Percentiles rank a stretch among this genome's conserved stretches.
phyloP scores from a whole-genome alignment of 2,888 invertebrate genomes.

The Portevinia maculata region DNA sequence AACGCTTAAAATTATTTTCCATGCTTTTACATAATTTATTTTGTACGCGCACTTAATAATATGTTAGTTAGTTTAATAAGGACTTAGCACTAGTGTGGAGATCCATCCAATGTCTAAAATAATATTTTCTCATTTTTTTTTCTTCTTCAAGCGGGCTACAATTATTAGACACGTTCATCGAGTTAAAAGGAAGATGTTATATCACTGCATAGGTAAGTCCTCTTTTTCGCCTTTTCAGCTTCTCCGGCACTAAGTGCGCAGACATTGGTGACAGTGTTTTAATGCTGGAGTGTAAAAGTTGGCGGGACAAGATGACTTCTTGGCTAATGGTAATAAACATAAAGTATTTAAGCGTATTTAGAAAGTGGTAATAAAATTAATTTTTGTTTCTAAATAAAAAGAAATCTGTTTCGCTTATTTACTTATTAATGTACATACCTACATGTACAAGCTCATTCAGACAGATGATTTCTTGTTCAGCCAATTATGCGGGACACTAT shows the following conservation, averaged over 20 bases:
- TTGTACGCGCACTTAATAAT: slow-evolving; percentile 15
- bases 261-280: slow-evolving; percentile 17
- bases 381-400: no score
- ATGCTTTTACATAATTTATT: slow-evolving; percentile 6
- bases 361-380: slow-evolving; percentile 14
- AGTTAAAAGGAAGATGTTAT: slow-evolving; percentile 52
- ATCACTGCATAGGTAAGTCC: slow-evolving; percentile 55
- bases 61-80: slow-evolving; percentile 23
- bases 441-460: neutral
- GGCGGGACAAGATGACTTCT: slow-evolving; percentile 14
- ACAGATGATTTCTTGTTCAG: no score
- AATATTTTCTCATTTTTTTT: slow-evolving; percentile 58
- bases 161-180: slow-evolving; percentile 43
- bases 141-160: slow-evolving; percentile 67
- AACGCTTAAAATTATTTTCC: neutral
- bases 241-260: slow-evolving; percentile 17
- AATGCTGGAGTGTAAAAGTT: slow-evolving; percentile 21
- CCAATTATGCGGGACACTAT: no score
- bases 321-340: slow-evolving; percentile 26
- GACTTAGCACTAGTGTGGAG: slow-evolving; percentile 40
- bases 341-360: slow-evolving; percentile 23
- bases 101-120: slow-evolving; percentile 47
- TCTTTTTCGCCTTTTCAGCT: slow-evolving; percentile 57
- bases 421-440: neutral
- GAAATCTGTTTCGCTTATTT: no score